phyloP scores from a whole-genome alignment of 1,140 invertebrate species.

The Camponotus floridanus region DNA sequence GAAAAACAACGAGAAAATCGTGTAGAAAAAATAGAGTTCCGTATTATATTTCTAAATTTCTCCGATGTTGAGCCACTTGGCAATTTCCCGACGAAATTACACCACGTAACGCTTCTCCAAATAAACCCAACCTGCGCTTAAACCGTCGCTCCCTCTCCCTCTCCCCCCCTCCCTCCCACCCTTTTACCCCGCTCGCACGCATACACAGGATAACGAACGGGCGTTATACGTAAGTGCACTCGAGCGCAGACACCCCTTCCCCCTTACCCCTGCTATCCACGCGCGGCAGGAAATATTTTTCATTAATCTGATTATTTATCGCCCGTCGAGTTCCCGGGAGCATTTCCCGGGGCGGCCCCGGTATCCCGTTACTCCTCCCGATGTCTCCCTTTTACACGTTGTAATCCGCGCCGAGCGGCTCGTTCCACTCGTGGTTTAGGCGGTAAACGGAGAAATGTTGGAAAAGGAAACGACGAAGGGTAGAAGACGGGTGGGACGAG shows the following conservation, averaged over 20 bases:
- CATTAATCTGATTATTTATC: conserved; percentile 86
- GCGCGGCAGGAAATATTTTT: conserved; percentile 82
- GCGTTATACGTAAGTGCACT: conserved; percentile 59
- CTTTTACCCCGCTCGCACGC: conserved; percentile 29
- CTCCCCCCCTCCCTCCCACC: not conserved
- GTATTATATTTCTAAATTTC: conserved; percentile 57
- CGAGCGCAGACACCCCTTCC: conserved; percentile 39
- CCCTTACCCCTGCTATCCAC: not conserved
- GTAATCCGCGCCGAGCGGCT: conserved; percentile 76
- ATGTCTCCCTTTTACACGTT: conserved; percentile 74
- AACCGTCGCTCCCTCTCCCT: conserved; percentile 24
- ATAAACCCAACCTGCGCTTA: conserved; percentile 49
- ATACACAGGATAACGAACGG: conserved; percentile 55
- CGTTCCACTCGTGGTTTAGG: conserved; percentile 69
- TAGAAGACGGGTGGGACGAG: not conserved
- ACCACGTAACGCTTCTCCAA: conserved; percentile 60
- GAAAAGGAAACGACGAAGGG: conserved; percentile 69
- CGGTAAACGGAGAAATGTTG: conserved; percentile 67
- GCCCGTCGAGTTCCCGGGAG: conserved; percentile 76
- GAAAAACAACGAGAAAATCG: not conserved
- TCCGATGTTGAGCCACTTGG: conserved; percentile 41
- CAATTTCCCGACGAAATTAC: conserved; percentile 63
- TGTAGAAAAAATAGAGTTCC: conserved; percentile 9
- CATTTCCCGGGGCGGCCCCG: conserved; percentile 36
- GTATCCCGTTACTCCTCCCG: not conserved